A percentile compares a stretch with the other conserved stretches of the same genome.
phyloP scores from a whole-genome alignment of 1,140 invertebrate genomes.

The Acromyrmex echinatior region DNA sequence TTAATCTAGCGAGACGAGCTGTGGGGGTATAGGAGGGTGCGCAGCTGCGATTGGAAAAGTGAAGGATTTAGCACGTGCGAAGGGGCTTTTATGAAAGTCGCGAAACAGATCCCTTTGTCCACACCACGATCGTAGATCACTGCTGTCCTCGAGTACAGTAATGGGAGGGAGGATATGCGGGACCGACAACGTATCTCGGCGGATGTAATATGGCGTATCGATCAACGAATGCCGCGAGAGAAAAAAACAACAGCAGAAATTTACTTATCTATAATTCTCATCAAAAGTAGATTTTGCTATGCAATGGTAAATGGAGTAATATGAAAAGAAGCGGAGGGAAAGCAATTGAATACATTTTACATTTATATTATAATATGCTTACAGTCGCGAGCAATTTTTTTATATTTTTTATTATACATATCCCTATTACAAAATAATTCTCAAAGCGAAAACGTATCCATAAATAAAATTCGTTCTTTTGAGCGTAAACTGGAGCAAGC shows the following conservation, averaged over 20 bases:
- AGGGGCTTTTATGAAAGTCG: constrained; percentile 66
- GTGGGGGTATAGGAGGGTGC: constrained; percentile 33
- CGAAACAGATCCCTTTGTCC: constrained; percentile 40
- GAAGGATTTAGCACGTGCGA: constrained; percentile 71
- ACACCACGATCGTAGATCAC: constrained; percentile 50
- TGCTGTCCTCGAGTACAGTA: constrained; percentile 23
- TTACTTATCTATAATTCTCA: constrained; percentile 29
- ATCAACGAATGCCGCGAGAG: constrained; percentile 61
- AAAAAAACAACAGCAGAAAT: constrained; percentile 16
- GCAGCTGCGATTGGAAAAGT: constrained; percentile 69
- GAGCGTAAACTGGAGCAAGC: neutral
- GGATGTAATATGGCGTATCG: constrained; percentile 63
- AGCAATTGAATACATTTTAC: neutral
- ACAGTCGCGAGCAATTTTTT: neutral
- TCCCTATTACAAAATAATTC: neutral
- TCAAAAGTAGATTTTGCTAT: constrained; percentile 7
- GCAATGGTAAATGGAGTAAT: neutral
- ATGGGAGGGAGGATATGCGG: constrained; percentile 38
- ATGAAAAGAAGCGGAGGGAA: neutral
- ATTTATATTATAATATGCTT: neutral
- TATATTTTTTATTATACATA: neutral
- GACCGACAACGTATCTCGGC: constrained; percentile 17
- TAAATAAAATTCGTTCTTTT: neutral
- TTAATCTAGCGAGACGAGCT: constrained; percentile 66
- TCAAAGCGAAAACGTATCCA: neutral